phyloP scores from a whole-genome alignment of 92 coral and sea anemone species.

The Parazoanthus swiftii region DNA sequence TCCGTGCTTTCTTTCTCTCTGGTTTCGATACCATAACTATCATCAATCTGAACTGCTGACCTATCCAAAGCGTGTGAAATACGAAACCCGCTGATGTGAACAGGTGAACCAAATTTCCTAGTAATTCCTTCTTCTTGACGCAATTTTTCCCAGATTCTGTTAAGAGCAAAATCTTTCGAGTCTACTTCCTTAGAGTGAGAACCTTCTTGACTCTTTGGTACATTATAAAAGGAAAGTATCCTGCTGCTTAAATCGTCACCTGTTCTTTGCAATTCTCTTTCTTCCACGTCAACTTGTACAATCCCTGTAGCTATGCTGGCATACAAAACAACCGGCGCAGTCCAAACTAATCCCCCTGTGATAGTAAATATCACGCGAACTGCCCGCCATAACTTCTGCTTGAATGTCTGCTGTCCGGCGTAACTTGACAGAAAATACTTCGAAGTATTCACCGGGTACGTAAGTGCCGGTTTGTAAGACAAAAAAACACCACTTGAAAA shows the following conservation, averaged over 20 bases:
- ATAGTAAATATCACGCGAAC: constrained; percentile 56
- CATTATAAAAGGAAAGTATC: constrained; percentile 55
- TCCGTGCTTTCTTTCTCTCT: constrained; percentile 19
- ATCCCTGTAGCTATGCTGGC: constrained; percentile 55
- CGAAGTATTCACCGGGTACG: background rate
- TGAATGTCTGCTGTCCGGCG: constrained; percentile 28
- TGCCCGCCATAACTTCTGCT: constrained; percentile 62
- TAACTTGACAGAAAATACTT: constrained; percentile 27
- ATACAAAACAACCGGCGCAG: constrained; percentile 55
- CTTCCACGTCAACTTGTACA: constrained; percentile 66
- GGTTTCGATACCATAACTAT: background rate
- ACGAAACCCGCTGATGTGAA: constrained; percentile 70
- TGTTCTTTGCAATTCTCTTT: constrained; percentile 44
- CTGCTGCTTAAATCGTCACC: constrained; percentile 47
- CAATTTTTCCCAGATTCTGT: constrained; percentile 68
- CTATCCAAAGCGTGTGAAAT: constrained; percentile 39
- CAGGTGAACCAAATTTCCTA: constrained; percentile 80
- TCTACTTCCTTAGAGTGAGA: constrained; percentile 52
- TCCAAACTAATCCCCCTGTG: constrained; percentile 77
- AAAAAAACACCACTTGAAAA: background rate
- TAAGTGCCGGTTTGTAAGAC: background rate
- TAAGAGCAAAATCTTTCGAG: constrained; percentile 64
- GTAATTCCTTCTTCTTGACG: constrained; percentile 68
- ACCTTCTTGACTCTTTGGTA: constrained; percentile 33
- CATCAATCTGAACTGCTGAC: constrained; percentile 4